Percentiles rank a stretch among this genome's conserved stretches.
phyloP scores from a whole-genome alignment of 2,113 vertebrate genomes.

The Hippocampus zosterae region DNA sequence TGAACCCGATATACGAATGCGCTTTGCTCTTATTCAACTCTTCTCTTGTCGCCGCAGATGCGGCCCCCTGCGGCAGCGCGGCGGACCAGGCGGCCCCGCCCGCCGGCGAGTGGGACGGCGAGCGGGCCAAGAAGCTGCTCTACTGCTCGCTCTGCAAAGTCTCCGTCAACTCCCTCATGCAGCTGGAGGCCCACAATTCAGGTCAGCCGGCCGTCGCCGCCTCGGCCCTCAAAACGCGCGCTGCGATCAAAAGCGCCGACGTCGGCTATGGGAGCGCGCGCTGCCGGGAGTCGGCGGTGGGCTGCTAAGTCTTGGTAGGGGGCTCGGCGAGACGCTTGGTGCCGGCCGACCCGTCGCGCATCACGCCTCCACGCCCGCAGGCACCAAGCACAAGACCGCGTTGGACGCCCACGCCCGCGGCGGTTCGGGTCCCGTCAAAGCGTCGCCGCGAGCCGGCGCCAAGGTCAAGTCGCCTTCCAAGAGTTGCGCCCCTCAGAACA shows the following conservation, averaged over 20 bases:
- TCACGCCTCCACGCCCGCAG: constrained; percentile 54
- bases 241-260: too few relatives aligned
- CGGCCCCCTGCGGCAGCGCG: too few relatives aligned
- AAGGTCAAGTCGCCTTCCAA: constrained; percentile 81
- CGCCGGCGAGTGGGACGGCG: constrained; percentile 84
- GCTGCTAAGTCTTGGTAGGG: too few relatives aligned
- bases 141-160: constrained; percentile 99
- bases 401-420: constrained; percentile 93
- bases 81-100: constrained; percentile 8
- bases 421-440: constrained; percentile 92
- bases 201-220: constrained; percentile 62
- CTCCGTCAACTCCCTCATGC: constrained; percentile 94
- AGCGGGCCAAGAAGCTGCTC: constrained; percentile 94
- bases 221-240: too few relatives aligned
- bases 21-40: too few relatives aligned
- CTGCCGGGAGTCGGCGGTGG: too few relatives aligned
- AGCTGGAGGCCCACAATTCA: constrained; percentile 95
- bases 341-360: too few relatives aligned
- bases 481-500: constrained; percentile 93
- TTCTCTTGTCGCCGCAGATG: too few relatives aligned
- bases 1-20: too few relatives aligned
- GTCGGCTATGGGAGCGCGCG: too few relatives aligned
- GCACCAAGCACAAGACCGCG: constrained; percentile 98
- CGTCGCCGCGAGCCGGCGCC: constrained; percentile 88
- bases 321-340: too few relatives aligned